Percentiles rank a stretch among this genome's conserved stretches.
phyloP scores from a whole-genome alignment of 2,888 invertebrate species.

The Acanthosepion lycidas region DNA sequence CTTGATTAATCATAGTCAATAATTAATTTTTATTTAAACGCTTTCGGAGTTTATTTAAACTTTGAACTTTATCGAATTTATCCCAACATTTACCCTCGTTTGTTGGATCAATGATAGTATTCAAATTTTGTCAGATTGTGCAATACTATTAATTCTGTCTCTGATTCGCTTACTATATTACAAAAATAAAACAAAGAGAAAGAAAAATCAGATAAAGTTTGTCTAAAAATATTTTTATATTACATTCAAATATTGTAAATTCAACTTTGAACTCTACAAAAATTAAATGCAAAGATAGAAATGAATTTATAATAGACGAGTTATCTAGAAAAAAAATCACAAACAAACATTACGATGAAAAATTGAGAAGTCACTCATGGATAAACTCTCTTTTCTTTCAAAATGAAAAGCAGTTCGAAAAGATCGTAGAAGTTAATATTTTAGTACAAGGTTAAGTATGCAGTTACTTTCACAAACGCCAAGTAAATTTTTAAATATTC shows the following conservation, averaged over 20 bases:
- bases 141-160: background rate
- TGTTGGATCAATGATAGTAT: background rate
- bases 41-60: background rate
- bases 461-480: no score
- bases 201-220: background rate
- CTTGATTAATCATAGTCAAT: background rate
- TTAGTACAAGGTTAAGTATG: no score
- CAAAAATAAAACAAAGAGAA: background rate
- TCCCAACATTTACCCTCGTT: background rate
- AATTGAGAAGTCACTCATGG: no score
- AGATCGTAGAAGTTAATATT: no score
- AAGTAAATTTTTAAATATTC: no score
- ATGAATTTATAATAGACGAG: no score
- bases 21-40: slow-evolving; percentile 22
- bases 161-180: background rate
- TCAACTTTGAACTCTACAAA: no score
- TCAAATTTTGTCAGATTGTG: background rate
- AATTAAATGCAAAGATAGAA: no score
- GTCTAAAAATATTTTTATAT: background rate
- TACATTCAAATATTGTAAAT: background rate
- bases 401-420: no score
- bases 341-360: no score
- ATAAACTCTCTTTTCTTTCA: no score
- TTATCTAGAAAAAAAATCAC: no score
- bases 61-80: background rate